Conservation (phyloP, 2,113 vertebrate species). For the Mesocricetus auratus region DNA sequence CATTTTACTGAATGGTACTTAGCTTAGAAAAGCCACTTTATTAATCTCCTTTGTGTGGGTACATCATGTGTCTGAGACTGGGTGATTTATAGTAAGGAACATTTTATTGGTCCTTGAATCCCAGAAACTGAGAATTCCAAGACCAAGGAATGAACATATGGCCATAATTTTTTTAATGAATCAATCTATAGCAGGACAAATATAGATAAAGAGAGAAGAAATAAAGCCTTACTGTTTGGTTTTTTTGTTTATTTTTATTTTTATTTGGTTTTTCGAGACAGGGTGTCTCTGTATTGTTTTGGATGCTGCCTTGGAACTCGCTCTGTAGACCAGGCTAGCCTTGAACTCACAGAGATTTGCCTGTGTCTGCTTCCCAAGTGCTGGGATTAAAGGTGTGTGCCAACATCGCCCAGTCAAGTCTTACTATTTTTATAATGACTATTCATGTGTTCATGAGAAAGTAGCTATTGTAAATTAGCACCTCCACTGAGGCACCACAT, state of each 20-base stretch:
- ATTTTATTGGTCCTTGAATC: not conserved
- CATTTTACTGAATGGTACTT: not conserved
- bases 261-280: too few relatives aligned
- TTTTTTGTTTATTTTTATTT: too few relatives aligned
- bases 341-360: too few relatives aligned
- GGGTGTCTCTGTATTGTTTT: too few relatives aligned
- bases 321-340: too few relatives aligned
- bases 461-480: not conserved
- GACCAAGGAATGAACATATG: not conserved
- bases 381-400: too few relatives aligned
- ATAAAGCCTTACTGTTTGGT: too few relatives aligned
- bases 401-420: too few relatives aligned
- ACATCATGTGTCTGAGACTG: not conserved
- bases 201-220: not conserved
- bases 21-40: not conserved
- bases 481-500: fast-evolving
- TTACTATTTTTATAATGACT: not conserved
- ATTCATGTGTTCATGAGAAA: not conserved
- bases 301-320: too few relatives aligned
- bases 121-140: not conserved
- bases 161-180: not conserved
- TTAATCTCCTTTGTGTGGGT: not conserved
- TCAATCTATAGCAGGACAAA: not conserved
- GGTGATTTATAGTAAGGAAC: not conserved
- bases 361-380: too few relatives aligned